phyloP scores from a whole-genome alignment of 2,888 invertebrate genomes.

The Harpalus rufipes region DNA sequence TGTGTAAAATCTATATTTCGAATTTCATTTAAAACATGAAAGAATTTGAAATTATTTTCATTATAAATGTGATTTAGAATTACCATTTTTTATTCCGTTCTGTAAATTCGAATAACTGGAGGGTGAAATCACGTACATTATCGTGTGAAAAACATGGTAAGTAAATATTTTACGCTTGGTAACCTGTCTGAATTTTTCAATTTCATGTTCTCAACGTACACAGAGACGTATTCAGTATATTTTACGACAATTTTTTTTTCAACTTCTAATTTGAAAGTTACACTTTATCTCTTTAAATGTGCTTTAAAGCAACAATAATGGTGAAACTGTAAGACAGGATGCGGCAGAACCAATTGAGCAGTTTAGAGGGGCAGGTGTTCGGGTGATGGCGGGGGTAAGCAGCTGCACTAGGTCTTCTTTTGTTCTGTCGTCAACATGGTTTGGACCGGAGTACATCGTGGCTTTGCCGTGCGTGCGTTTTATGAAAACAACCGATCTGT shows the following conservation, averaged over 20 bases:
- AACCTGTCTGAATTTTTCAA: slow-evolving; percentile 20
- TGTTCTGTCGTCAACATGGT: too few species aligned
- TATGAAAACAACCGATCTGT: too few species aligned
- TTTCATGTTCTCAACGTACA: background rate
- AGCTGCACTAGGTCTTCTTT: too few species aligned
- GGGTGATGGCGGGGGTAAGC: too few species aligned
- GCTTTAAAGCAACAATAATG: too few species aligned
- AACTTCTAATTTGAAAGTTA: background rate
- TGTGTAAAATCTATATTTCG: background rate
- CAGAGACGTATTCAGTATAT: background rate
- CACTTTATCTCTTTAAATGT: too few species aligned
- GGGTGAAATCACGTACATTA: slow-evolving; percentile 21
- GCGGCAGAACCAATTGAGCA: too few species aligned
- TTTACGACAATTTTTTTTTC: background rate
- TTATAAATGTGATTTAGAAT: slow-evolving; percentile 2
- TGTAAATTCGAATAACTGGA: background rate
- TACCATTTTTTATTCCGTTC: background rate
- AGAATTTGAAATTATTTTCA: background rate
- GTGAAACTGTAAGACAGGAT: too few species aligned
- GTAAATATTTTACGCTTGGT: slow-evolving; percentile 50
- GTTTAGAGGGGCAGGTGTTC: too few species aligned
- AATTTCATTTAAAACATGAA: background rate
- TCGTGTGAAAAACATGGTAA: slow-evolving; percentile 51
- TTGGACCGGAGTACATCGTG: too few species aligned
- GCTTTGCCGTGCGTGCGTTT: too few species aligned